Conservation (phyloP, 2,888 invertebrate species). For the Drosophila aldrichi region DNA sequence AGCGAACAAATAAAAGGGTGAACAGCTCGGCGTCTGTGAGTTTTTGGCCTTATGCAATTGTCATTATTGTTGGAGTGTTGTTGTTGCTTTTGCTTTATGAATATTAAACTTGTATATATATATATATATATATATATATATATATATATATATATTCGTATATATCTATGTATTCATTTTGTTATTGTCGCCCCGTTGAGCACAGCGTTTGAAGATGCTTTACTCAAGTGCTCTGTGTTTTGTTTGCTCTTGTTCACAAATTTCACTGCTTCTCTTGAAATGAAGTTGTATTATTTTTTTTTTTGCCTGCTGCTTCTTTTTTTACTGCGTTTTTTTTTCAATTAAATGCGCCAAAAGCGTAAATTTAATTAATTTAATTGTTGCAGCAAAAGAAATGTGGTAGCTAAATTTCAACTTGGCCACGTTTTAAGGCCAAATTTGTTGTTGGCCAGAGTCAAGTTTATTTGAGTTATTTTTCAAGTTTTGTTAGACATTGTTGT, state of each 20-base stretch:
- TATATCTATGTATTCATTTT: slow-evolving; percentile 12
- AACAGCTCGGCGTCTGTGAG: slow-evolving; percentile 18
- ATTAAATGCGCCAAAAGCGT: slow-evolving; percentile 74
- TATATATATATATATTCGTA: slow-evolving; percentile 2
- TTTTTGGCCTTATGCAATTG: slow-evolving; percentile 59
- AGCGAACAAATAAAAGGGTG: slow-evolving; percentile 42
- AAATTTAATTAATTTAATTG: slow-evolving; percentile 77
- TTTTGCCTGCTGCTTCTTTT: slow-evolving; percentile 3
- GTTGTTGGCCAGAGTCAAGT: slow-evolving; percentile 1
- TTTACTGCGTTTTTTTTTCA: slow-evolving; percentile 4
- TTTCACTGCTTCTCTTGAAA: slow-evolving; percentile 57
- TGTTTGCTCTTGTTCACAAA: slow-evolving; percentile 30
- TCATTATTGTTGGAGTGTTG: slow-evolving; percentile 47
- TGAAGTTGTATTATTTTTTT: slow-evolving; percentile 46
- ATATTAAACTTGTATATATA: slow-evolving; percentile 35
- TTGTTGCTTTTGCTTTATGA: slow-evolving; percentile 46
- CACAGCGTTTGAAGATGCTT: slow-evolving; percentile 43
- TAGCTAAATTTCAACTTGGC: slow-evolving; percentile 54
- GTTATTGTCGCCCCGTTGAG: slow-evolving; percentile 40
- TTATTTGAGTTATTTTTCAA: slow-evolving; percentile 20
- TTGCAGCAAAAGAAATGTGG: slow-evolving; percentile 47
- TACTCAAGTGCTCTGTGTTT: slow-evolving; percentile 35
- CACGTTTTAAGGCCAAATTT: slow-evolving; percentile 36
- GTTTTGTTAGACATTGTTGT: slow-evolving; percentile 6
- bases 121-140: neutral